phyloP scores from a whole-genome alignment of 2,888 invertebrate genomes.

The Hyposoter didymator region DNA sequence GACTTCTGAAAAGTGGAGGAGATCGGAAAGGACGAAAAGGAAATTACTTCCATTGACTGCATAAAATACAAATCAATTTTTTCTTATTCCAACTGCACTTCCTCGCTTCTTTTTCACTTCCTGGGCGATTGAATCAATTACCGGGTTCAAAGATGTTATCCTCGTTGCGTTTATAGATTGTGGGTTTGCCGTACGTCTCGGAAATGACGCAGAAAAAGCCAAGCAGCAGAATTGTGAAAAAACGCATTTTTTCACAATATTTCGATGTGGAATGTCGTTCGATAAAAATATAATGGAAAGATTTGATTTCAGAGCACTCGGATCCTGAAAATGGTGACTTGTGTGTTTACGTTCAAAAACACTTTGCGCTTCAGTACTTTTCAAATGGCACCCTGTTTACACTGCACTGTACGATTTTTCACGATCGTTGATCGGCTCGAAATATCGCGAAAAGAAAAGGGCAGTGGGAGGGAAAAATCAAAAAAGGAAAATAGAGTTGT shows the following conservation, averaged over 20 bases:
- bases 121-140: conserved; percentile 67
- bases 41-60: conserved; percentile 29
- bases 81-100: conserved; percentile 29
- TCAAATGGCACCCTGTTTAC: conserved; percentile 48
- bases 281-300: conserved; percentile 22
- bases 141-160: conserved; percentile 81
- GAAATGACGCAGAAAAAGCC: conserved; percentile 69
- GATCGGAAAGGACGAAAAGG: conserved; percentile 15
- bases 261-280: neutral
- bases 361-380: neutral
- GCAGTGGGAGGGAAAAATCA: conserved; percentile 27
- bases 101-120: conserved; percentile 40
- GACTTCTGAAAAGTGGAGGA: neutral
- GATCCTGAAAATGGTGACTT: conserved; percentile 6
- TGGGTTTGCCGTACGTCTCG: conserved; percentile 76
- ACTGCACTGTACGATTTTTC: conserved; percentile 9
- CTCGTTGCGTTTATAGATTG: conserved; percentile 80
- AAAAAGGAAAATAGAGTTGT: conserved; percentile 74
- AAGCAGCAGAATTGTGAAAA: conserved; percentile 54
- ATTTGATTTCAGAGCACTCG: neutral
- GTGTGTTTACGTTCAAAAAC: neutral
- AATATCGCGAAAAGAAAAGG: neutral
- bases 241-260: conserved; percentile 56
- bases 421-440: conserved; percentile 17
- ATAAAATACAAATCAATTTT: neutral